These are phyloP conservation scores for Pachypanchax playfairii DNA, from an alignment of 2,113 vertebrate genomes.

Conservation along the genomic window DNA sequence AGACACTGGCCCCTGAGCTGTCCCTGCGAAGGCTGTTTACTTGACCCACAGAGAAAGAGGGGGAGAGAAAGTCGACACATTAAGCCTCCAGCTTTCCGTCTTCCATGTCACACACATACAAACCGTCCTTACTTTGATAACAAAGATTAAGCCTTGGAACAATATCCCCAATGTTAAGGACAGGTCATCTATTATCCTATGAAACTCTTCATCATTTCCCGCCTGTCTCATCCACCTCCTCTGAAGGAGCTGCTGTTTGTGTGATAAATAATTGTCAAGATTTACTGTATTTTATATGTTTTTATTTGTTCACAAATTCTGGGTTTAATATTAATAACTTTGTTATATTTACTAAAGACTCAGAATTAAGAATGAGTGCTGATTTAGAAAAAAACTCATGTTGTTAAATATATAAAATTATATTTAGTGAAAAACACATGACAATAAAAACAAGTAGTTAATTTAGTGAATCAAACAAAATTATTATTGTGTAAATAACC, in stretches of 20 bases:
- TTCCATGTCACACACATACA: conserved; percentile 41
- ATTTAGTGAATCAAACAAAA: too few species aligned
- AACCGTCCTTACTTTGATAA: conserved; percentile 63
- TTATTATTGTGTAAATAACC: too few species aligned
- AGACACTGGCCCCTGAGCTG: conserved; percentile 81
- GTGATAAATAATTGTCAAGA: too few species aligned
- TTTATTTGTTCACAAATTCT: too few species aligned
- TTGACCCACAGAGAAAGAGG: conserved; percentile 78
- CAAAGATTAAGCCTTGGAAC: conserved; percentile 73
- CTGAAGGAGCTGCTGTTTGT: conserved; percentile 22
- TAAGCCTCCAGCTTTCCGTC: conserved; percentile 58
- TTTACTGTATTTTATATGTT: too few species aligned
- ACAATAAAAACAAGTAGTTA: too few species aligned
- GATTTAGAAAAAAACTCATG: too few species aligned
- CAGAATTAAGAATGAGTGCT: too few species aligned
- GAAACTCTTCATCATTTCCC: conserved; percentile 76
- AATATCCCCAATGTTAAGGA: conserved; percentile 67
- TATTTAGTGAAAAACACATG: too few species aligned
- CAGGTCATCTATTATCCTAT: conserved; percentile 73
- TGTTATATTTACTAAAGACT: too few species aligned
- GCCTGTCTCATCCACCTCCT: conserved; percentile 69
- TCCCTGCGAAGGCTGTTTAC: conserved; percentile 80
- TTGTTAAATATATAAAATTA: too few species aligned
- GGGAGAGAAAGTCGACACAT: conserved; percentile 69
- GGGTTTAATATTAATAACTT: too few species aligned